phyloP scores from a whole-genome alignment of 2,888 invertebrate species.

The Pristionchus entomophagus region DNA sequence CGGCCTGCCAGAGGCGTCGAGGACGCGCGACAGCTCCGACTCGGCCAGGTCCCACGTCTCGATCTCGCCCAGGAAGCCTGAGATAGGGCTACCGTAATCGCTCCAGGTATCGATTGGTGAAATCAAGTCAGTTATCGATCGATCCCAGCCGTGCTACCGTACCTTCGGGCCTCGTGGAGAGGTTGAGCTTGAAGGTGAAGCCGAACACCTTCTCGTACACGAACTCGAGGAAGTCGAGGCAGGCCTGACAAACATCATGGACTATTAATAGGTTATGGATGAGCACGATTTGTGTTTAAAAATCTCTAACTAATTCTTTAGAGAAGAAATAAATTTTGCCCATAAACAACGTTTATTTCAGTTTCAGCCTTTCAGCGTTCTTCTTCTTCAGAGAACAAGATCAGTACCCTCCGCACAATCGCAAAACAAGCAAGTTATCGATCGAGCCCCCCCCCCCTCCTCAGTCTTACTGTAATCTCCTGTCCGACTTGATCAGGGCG shows the following conservation, averaged over 20 bases:
- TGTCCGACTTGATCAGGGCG: constrained; percentile 82
- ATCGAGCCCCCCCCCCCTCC: too few species aligned
- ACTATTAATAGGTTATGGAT: not conserved
- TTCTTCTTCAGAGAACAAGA: too few species aligned
- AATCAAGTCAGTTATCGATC: not conserved
- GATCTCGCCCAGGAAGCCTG: constrained; percentile 69
- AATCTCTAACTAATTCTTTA: too few species aligned
- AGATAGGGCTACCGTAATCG: too few species aligned
- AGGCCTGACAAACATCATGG: constrained; percentile 65
- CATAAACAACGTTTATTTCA: too few species aligned
- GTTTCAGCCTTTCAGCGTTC: too few species aligned
- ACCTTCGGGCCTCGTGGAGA: constrained; percentile 93
- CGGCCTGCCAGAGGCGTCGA: constrained; percentile 88
- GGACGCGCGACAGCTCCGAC: constrained; percentile 79
- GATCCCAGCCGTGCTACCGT: constrained; percentile 83
- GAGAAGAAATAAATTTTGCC: too few species aligned
- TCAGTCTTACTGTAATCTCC: constrained; percentile 69
- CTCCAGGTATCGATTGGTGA: too few species aligned
- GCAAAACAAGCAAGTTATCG: too few species aligned
- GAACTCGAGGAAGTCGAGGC: constrained; percentile 88
- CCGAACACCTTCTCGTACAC: constrained; percentile 91
- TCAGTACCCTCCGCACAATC: too few species aligned
- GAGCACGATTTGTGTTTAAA: too few species aligned
- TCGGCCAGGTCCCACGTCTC: constrained; percentile 79
- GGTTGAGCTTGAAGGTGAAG: constrained; percentile 91